Percentiles rank a stretch among this genome's conserved stretches.
Evolutionary conservation across 2,888 invertebrate species (phyloP).

Genomic region (Zhuqinia jingwanae): DNA sequence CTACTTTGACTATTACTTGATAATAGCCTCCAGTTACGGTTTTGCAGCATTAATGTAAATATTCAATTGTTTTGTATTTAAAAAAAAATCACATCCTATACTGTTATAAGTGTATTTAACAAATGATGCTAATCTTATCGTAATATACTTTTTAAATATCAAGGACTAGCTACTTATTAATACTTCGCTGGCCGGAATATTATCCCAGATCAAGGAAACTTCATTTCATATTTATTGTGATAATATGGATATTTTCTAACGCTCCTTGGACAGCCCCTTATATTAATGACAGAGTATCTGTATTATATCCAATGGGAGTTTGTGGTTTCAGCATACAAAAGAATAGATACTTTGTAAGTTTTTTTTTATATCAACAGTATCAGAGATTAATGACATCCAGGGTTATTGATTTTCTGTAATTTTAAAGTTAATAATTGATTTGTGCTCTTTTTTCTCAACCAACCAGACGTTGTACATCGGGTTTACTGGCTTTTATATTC

Average conservation of each 20-base stretch:
- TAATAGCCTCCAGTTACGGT: slow-evolving; percentile 74
- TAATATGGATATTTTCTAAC: slow-evolving; percentile 71
- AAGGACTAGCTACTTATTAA: slow-evolving; percentile 74
- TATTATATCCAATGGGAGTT: slow-evolving; percentile 69
- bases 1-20: slow-evolving; percentile 77
- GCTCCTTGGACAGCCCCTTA: slow-evolving; percentile 72
- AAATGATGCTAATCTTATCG: too few relatives aligned
- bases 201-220: slow-evolving; percentile 63
- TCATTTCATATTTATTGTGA: slow-evolving; percentile 63
- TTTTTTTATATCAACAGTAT: not conserved
- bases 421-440: slow-evolving; percentile 38
- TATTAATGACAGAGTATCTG: slow-evolving; percentile 62
- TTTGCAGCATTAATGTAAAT: slow-evolving; percentile 75
- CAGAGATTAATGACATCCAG: not conserved
- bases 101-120: not conserved
- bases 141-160: too few relatives aligned
- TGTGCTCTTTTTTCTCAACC: not conserved
- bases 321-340: slow-evolving; percentile 76
- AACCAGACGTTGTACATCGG: slow-evolving; percentile 77
- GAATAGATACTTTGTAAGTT: slow-evolving; percentile 75
- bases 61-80: too few relatives aligned
- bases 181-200: slow-evolving; percentile 74
- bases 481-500: slow-evolving; percentile 76
- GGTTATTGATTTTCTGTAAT: slow-evolving; percentile 25
- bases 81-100: too few relatives aligned